Percentiles rank a stretch among this genome's conserved stretches.
These are phyloP conservation scores for Druon quercuslanigerum DNA, from an alignment of 1,140 invertebrate genomes.

Conservation along the genomic window DNA sequence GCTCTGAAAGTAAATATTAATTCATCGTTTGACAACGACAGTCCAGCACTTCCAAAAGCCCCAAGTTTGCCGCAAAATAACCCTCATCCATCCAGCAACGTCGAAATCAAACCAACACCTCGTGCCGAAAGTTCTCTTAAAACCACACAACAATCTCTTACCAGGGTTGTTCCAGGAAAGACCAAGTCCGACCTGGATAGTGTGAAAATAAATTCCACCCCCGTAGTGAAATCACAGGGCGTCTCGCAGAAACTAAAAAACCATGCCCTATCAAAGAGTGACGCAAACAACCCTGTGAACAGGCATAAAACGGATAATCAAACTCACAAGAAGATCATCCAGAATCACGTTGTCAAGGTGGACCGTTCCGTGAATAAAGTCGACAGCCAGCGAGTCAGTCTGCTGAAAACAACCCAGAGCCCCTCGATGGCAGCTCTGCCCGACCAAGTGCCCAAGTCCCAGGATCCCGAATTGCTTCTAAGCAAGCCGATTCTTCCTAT, in stretches of 20 bases:
- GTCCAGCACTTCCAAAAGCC: constrained; percentile 51
- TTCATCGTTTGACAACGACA: constrained; percentile 58
- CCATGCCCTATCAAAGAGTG: constrained; percentile 57
- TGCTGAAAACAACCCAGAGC: constrained; percentile 61
- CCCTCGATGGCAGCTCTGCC: constrained; percentile 40
- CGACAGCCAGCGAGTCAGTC: constrained; percentile 63
- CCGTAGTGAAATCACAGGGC: constrained; percentile 50
- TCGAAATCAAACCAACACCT: constrained; percentile 55
- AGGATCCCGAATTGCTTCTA: neutral
- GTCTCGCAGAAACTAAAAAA: constrained; percentile 68
- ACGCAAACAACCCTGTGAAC: constrained; percentile 53
- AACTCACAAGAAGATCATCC: constrained; percentile 60
- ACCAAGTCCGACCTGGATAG: constrained; percentile 61
- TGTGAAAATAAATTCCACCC: constrained; percentile 47
- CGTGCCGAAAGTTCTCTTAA: constrained; percentile 49
- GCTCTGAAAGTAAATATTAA: constrained; percentile 51
- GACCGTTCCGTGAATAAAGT: constrained; percentile 50
- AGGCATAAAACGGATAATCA: constrained; percentile 61
- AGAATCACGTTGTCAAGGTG: constrained; percentile 63
- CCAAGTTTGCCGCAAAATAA: constrained; percentile 46
- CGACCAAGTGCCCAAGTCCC: constrained; percentile 37
- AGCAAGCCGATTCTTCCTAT: constrained; percentile 67
- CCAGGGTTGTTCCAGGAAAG: constrained; percentile 55
- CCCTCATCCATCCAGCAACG: constrained; percentile 40
- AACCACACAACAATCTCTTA: constrained; percentile 52